These are phyloP conservation scores for Microdon myrmicae DNA, from an alignment of 2,888 invertebrate genomes.

Conservation along the genomic window DNA sequence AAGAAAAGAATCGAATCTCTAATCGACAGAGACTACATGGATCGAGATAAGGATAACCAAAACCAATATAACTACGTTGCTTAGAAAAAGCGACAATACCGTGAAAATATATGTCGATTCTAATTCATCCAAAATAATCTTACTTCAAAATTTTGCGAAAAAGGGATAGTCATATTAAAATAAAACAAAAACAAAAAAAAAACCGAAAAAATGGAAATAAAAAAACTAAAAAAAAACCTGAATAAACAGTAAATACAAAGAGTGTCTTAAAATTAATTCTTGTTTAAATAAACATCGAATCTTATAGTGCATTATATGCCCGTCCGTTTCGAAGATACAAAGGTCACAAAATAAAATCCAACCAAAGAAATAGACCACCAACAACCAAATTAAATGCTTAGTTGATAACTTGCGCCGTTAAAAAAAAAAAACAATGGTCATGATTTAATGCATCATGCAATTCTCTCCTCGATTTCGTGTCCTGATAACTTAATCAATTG, in stretches of 20 bases:
- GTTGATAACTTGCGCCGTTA: too few relatives aligned
- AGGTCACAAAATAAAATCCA: too few relatives aligned
- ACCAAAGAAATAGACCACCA: too few relatives aligned
- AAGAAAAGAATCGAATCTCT: slow-evolving; percentile 99
- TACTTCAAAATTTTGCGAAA: slow-evolving; percentile 35
- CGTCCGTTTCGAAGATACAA: too few relatives aligned
- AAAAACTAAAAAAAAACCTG: slow-evolving; percentile 25
- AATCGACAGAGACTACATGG: slow-evolving; percentile 99
- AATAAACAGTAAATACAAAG: slow-evolving; percentile 32
- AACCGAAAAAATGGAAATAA: slow-evolving; percentile 35
- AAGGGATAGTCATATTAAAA: slow-evolving; percentile 34
- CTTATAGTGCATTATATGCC: too few relatives aligned
- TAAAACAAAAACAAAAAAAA: slow-evolving; percentile 18
- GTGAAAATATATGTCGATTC: slow-evolving; percentile 6
- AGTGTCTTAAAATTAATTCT: slow-evolving; percentile 27
- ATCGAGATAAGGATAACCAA: slow-evolving; percentile 96
- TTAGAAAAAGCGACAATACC: slow-evolving; percentile 68
- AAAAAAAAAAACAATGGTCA: too few relatives aligned
- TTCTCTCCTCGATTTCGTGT: too few relatives aligned
- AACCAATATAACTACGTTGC: slow-evolving; percentile 99
- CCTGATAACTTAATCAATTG: too few relatives aligned
- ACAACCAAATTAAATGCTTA: too few relatives aligned
- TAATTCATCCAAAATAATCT: slow-evolving; percentile 13
- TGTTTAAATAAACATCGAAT: slow-evolving; percentile 40
- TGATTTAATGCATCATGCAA: too few relatives aligned